These are phyloP conservation scores for Ceratina calcarata DNA, from an alignment of 1,140 invertebrate species.

Conservation along the genomic window DNA sequence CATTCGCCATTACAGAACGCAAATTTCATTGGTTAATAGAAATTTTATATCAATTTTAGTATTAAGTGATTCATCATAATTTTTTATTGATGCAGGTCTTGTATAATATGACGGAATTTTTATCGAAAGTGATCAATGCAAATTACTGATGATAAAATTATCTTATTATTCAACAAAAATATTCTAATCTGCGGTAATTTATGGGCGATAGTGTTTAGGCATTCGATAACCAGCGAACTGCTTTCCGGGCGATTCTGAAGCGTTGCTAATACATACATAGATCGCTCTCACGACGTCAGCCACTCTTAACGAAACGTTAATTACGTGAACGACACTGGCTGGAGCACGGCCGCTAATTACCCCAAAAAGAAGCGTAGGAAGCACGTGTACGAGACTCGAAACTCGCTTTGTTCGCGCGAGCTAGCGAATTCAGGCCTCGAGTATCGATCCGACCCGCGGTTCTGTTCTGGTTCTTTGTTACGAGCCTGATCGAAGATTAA, in stretches of 20 bases:
- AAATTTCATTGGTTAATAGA: background rate
- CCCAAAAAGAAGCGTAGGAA: background rate
- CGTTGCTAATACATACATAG: background rate
- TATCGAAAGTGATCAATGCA: background rate
- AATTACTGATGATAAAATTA: background rate
- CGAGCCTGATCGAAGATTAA: constrained; percentile 29
- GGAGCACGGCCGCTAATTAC: constrained; percentile 7
- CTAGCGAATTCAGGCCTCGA: constrained; percentile 15
- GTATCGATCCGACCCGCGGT: constrained; percentile 7
- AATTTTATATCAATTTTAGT: background rate
- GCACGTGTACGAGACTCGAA: background rate
- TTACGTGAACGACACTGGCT: background rate
- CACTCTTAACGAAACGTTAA: background rate
- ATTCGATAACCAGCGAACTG: background rate
- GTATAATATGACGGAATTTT: background rate
- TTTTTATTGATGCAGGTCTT: no score
- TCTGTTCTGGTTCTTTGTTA: background rate
- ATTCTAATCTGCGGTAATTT: background rate
- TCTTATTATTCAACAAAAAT: background rate
- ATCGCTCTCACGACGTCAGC: no score
- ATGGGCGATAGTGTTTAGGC: no score
- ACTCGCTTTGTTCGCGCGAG: background rate
- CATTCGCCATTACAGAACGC: background rate
- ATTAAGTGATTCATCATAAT: no score
- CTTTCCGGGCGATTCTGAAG: background rate